These are phyloP conservation scores for Glareola pratincola DNA, from an alignment of 2,113 vertebrate genomes.

Conservation along the genomic window DNA sequence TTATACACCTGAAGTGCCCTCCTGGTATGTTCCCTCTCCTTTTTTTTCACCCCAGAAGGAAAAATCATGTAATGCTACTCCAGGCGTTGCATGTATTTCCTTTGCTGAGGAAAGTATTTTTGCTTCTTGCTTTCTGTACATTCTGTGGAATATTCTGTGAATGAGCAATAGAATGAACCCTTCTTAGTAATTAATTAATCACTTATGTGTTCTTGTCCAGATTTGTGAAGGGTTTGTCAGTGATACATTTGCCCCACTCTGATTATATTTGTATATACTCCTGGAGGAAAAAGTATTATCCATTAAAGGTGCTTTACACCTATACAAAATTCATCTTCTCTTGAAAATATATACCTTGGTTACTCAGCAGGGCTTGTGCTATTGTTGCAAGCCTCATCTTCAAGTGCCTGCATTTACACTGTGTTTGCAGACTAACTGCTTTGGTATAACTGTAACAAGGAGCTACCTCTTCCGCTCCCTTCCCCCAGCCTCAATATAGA, in stretches of 20 bases:
- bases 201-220: rapidly evolving
- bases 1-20: neutral
- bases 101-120: neutral
- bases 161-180: neutral
- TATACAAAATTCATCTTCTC: neutral
- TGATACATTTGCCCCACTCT: neutral
- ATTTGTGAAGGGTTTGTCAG: neutral
- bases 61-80: neutral
- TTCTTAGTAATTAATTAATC: neutral
- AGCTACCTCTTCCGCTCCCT: neutral
- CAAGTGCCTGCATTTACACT: neutral
- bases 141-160: neutral
- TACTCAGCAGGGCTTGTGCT: neutral
- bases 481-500: neutral
- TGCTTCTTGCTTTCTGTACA: neutral
- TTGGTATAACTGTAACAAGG: neutral
- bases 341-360: neutral
- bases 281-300: neutral
- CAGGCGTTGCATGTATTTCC: neutral
- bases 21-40: neutral
- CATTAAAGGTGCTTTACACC: neutral
- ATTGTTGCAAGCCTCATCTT: neutral
- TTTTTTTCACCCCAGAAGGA: neutral
- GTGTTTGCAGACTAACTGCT: neutral
- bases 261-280: neutral